Evolutionary conservation across 2,797 vertebrate species (phyloP).

Genomic region (Hypotaenidia okinawae): DNA sequence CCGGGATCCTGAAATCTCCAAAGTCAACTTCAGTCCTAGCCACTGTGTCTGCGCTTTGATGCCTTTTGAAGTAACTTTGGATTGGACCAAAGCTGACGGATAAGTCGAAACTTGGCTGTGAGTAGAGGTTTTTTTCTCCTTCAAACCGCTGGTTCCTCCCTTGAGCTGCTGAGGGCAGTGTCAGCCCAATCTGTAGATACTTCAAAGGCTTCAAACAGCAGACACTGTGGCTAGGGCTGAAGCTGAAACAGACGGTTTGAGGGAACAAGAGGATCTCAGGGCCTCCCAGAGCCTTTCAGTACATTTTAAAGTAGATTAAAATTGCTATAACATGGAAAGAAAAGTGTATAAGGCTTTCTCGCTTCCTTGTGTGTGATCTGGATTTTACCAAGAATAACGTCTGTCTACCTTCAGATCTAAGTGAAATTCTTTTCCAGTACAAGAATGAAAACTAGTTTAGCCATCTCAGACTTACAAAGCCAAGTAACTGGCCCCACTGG

Average conservation of each 20-base stretch:
- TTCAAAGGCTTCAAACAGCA: constrained; percentile 30
- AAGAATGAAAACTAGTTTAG: neutral
- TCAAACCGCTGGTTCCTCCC: neutral
- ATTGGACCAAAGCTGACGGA: constrained; percentile 9
- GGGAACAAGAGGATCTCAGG: neutral
- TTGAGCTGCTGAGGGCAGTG: neutral
- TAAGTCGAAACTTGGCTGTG: constrained; percentile 17
- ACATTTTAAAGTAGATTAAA: constrained; percentile 13
- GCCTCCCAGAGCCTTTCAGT: neutral
- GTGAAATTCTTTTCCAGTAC: neutral
- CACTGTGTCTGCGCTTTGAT: neutral
- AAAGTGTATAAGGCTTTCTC: neutral
- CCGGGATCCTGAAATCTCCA: neutral
- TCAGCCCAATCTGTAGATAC: neutral
- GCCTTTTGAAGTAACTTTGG: constrained; percentile 10
- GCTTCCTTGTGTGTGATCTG: neutral
- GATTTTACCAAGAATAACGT: neutral
- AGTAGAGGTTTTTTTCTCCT: neutral
- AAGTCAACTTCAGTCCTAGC: neutral
- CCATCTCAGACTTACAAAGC: neutral
- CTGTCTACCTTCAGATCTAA: neutral
- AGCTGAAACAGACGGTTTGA: neutral
- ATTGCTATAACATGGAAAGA: neutral
- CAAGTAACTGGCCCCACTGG: neutral
- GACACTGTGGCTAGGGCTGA: neutral